Percentiles rank a stretch among this genome's conserved stretches.
Evolutionary conservation across 2,113 vertebrate species (phyloP).

Genomic region (Naja naja): DNA sequence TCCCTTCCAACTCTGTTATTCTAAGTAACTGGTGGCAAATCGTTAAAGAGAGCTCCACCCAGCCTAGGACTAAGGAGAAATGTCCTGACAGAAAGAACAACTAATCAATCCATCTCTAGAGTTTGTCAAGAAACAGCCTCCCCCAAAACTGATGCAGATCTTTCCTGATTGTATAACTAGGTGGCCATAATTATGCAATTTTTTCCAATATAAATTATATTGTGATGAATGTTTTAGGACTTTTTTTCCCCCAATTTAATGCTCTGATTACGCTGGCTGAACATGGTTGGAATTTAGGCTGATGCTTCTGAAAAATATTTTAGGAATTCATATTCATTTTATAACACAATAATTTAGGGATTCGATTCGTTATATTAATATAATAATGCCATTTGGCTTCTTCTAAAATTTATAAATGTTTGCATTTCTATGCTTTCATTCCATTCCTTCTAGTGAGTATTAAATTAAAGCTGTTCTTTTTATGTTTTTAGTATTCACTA

Average conservation of each 20-base stretch:
- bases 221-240: not conserved
- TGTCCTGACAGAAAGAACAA: not conserved
- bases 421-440: not conserved
- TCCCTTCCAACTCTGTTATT: too few relatives aligned
- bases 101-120: not conserved
- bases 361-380: not conserved
- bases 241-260: not conserved
- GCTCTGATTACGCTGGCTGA: not conserved
- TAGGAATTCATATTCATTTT: not conserved
- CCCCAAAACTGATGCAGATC: not conserved
- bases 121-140: not conserved
- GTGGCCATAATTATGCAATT: not conserved
- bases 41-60: not conserved
- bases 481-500: fast-evolving
- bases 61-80: not conserved
- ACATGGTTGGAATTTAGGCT: not conserved
- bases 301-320: not conserved
- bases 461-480: fast-evolving
- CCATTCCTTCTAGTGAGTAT: not conserved
- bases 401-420: not conserved
- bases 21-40: not conserved
- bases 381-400: not conserved
- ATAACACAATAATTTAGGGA: not conserved
- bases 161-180: not conserved
- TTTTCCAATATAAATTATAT: not conserved